phyloP scores from a whole-genome alignment of 2,797 vertebrate species.

The Alectoris magna region DNA sequence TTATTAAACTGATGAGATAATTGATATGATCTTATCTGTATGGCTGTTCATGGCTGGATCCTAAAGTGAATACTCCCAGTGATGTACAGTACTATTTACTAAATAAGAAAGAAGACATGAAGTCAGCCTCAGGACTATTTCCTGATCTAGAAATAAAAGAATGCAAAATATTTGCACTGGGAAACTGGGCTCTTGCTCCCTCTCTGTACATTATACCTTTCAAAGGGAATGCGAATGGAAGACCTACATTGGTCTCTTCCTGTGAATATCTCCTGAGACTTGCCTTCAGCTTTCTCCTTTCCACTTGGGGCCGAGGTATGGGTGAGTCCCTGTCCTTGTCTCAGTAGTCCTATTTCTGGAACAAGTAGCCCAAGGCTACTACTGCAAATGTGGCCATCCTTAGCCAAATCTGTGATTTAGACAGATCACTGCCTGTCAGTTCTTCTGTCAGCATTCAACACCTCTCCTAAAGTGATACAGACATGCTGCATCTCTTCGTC shows the following conservation, averaged over 20 bases:
- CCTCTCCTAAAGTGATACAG: background rate
- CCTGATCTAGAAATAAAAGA: background rate
- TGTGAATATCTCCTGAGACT: background rate
- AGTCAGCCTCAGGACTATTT: background rate
- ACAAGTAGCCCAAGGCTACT: background rate
- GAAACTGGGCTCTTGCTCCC: background rate
- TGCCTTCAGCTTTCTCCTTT: background rate
- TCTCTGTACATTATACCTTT: background rate
- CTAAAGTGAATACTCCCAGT: background rate
- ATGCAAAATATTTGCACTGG: background rate
- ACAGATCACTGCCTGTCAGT: fast-evolving
- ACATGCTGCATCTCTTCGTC: background rate
- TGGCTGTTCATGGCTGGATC: background rate
- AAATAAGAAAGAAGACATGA: background rate
- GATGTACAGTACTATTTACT: background rate
- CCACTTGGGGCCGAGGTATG: fast-evolving
- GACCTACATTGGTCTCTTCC: fast-evolving
- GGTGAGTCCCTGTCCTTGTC: background rate
- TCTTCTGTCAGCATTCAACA: background rate
- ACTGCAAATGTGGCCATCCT: background rate
- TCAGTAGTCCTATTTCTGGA: background rate
- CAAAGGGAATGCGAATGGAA: background rate
- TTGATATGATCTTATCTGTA: background rate
- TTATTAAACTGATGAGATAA: background rate
- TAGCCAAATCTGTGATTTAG: fast-evolving